Conservation (phyloP, 2,888 invertebrate genomes). For the Synanthedon formicaeformis region DNA sequence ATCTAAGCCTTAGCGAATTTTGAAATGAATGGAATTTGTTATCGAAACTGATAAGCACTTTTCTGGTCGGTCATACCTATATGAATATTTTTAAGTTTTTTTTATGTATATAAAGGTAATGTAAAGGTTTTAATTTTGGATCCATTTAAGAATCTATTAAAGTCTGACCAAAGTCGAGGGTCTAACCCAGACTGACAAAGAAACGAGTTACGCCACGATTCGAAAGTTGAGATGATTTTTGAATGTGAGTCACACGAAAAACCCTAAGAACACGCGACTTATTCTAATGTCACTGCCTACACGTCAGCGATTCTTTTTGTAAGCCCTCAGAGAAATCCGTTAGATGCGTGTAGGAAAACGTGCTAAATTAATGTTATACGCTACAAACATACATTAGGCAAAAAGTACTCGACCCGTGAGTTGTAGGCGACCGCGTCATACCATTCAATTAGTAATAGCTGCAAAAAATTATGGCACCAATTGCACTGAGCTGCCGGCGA, state of each 20-base stretch:
- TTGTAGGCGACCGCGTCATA: constrained; percentile 38
- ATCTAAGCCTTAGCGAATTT: too few species aligned
- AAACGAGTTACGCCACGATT: constrained; percentile 6
- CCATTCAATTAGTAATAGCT: constrained; percentile 43
- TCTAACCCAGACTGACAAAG: background rate
- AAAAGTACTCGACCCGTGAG: constrained; percentile 19
- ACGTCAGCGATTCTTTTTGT: constrained; percentile 17
- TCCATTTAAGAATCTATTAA: background rate
- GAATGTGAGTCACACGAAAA: constrained; percentile 7
- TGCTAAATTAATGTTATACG: constrained; percentile 17
- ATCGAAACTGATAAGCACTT: too few species aligned
- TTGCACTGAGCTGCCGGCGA: constrained; percentile 43
- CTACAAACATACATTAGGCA: background rate
- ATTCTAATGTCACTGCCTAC: constrained; percentile 20
- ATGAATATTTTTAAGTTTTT: too few species aligned
- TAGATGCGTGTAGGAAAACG: constrained; percentile 22
- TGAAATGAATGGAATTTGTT: too few species aligned
- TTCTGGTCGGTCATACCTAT: too few species aligned
- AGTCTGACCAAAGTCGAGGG: background rate
- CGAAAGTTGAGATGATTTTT: constrained; percentile 6
- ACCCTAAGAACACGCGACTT: constrained; percentile 24
- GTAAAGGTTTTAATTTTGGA: background rate
- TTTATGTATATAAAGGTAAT: too few species aligned
- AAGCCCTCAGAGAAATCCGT: constrained; percentile 24
- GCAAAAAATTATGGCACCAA: constrained; percentile 51